Evolutionary conservation across 1,140 invertebrate genomes (phyloP).

Genomic region (Formica selysi): DNA sequence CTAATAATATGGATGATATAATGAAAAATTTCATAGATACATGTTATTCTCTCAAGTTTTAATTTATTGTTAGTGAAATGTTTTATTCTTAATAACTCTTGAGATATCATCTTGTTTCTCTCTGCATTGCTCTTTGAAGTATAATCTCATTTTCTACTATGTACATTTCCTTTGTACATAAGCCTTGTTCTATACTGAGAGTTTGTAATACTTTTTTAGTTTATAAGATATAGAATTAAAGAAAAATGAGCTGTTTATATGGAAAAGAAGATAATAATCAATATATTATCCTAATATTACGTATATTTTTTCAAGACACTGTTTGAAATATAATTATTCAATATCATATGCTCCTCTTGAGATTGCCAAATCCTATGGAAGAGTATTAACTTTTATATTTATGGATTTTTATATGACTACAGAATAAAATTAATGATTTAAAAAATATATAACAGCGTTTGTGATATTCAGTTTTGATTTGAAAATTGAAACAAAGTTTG

Average conservation of each 20-base stretch:
- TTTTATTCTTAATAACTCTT: slow-evolving; percentile 12
- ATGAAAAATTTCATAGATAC: neutral
- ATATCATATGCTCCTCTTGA: neutral
- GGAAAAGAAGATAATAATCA: neutral
- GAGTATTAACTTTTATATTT: neutral
- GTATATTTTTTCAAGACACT: neutral
- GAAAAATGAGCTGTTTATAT: slow-evolving; percentile 7
- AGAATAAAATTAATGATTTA: neutral
- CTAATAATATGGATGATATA: neutral
- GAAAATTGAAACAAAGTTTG: neutral
- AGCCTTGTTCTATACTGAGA: neutral
- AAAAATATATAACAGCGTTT: neutral
- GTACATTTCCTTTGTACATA: neutral
- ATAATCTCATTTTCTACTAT: slow-evolving; percentile 12
- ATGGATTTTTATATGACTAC: neutral
- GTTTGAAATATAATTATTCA: slow-evolving; percentile 25
- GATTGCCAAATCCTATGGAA: neutral
- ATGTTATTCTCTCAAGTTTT: neutral
- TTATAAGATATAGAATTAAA: slow-evolving; percentile 4
- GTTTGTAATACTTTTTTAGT: neutral
- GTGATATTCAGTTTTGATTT: neutral
- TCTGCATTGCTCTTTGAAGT: neutral
- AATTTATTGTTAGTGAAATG: neutral
- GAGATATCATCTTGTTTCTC: neutral
- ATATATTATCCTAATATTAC: slow-evolving; percentile 15